Conservation (phyloP, 2,797 vertebrate genomes). For the Hapalemur alaotrensis region DNA sequence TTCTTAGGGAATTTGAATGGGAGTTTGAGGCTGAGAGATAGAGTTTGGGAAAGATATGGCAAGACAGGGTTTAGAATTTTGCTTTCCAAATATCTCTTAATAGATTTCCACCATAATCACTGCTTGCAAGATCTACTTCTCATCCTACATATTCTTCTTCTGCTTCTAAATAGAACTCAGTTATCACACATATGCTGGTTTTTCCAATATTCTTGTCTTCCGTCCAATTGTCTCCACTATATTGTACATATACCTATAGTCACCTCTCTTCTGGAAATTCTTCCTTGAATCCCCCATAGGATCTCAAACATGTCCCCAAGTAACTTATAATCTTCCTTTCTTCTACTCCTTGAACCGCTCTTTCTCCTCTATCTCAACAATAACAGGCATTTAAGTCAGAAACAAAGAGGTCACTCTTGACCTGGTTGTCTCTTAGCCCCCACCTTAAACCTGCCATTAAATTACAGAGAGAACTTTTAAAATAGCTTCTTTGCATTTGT, state of each 20-base stretch:
- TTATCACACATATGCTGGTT: not conserved
- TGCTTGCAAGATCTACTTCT: not conserved
- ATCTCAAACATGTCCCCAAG: not conserved
- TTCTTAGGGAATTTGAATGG: not conserved
- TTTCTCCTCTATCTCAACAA: not conserved
- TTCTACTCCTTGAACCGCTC: not conserved
- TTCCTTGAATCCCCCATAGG: not conserved
- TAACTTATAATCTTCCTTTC: not conserved
- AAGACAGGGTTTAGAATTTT: not conserved
- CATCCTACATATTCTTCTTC: not conserved
- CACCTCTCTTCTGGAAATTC: not conserved
- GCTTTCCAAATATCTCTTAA: not conserved
- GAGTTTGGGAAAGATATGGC: not conserved
- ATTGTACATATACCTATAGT: not conserved
- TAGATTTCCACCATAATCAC: not conserved
- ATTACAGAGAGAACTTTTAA: not conserved
- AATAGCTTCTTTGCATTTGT: not conserved
- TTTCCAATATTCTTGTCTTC: not conserved
- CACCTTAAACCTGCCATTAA: not conserved
- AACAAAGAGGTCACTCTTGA: not conserved
- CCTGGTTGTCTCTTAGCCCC: not conserved
- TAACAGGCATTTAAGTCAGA: not conserved
- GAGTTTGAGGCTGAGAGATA: not conserved
- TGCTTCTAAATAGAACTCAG: slow-evolving; percentile 23
- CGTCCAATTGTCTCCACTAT: not conserved